Conservation (phyloP, 2,113 vertebrate species). For the Perca flavescens region DNA sequence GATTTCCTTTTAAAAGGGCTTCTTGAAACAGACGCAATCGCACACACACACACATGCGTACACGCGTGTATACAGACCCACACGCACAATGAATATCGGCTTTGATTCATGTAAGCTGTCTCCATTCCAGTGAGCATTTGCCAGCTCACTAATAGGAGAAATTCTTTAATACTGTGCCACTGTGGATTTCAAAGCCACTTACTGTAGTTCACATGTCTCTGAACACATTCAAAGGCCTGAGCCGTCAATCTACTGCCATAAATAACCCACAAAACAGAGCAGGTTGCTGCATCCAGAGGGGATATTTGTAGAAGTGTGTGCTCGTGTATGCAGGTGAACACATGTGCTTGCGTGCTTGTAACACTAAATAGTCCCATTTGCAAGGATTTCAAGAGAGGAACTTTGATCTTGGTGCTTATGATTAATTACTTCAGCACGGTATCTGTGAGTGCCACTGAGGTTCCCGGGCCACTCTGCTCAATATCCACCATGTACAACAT, state of each 20-base stretch:
- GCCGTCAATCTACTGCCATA: conserved; percentile 62
- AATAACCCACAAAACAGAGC: conserved; percentile 66
- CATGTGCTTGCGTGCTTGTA: conserved; percentile 1
- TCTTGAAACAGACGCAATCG: conserved; percentile 65
- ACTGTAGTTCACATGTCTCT: conserved; percentile 76
- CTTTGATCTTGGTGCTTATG: conserved; percentile 76
- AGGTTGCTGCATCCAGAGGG: conserved; percentile 43
- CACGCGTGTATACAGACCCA: conserved; percentile 47
- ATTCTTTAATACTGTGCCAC: conserved; percentile 80
- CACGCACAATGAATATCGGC: conserved; percentile 72
- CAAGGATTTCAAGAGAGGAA: conserved; percentile 59
- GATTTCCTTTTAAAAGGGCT: conserved; percentile 67
- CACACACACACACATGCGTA: background rate
- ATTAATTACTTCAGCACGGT: conserved; percentile 71
- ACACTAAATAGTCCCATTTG: conserved; percentile 61
- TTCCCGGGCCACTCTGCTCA: conserved; percentile 68
- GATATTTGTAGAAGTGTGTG: conserved; percentile 27
- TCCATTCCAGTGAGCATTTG: conserved; percentile 80
- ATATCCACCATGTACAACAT: conserved; percentile 73
- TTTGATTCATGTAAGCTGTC: conserved; percentile 81
- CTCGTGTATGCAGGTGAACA: background rate
- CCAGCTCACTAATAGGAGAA: conserved; percentile 81
- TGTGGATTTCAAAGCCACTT: conserved; percentile 82
- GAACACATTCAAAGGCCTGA: conserved; percentile 61
- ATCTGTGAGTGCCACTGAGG: conserved; percentile 74